phyloP scores from a whole-genome alignment of 1,140 invertebrate genomes.

The Caenorhabditis tropicalis region DNA sequence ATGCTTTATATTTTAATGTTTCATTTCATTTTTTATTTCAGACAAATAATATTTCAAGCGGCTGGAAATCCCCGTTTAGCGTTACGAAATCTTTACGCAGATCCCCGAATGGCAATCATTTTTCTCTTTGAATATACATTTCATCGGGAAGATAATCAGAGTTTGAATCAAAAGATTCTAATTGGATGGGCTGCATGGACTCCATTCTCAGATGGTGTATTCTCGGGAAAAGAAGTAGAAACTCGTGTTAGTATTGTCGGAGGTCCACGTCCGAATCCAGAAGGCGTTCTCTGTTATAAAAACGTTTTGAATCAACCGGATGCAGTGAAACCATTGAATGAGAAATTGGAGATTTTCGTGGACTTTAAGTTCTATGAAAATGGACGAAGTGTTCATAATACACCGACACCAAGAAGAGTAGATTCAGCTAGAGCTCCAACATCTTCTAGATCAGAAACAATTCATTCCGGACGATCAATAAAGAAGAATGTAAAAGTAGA shows the following conservation, averaged over 20 bases:
- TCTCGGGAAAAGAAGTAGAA: slow-evolving; percentile 14
- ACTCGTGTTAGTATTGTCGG: slow-evolving; percentile 37
- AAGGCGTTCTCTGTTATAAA: slow-evolving; percentile 46
- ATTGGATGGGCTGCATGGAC: slow-evolving; percentile 51
- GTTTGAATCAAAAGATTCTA: slow-evolving; percentile 17
- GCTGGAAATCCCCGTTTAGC: slow-evolving; percentile 24
- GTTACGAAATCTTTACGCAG: slow-evolving; percentile 4
- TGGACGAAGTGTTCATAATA: slow-evolving; percentile 20
- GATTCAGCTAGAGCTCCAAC: background rate
- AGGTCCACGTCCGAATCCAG: slow-evolving; percentile 50
- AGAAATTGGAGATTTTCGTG: slow-evolving; percentile 7
- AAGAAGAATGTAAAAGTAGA: background rate
- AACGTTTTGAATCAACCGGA: slow-evolving; percentile 37
- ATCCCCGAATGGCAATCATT: slow-evolving; percentile 16
- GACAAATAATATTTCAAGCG: slow-evolving; percentile 1
- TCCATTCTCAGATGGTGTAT: background rate
- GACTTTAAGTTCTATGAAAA: slow-evolving; percentile 41
- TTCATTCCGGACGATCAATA: background rate
- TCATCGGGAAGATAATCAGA: slow-evolving; percentile 34
- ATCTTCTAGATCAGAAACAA: background rate
- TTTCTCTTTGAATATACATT: slow-evolving; percentile 41
- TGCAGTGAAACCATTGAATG: background rate
- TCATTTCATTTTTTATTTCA: background rate
- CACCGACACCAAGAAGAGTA: slow-evolving; percentile 1
- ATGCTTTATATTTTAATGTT: background rate